Conservation (phyloP, 1,140 invertebrate species). For the Meloidogyne hapla region DNA sequence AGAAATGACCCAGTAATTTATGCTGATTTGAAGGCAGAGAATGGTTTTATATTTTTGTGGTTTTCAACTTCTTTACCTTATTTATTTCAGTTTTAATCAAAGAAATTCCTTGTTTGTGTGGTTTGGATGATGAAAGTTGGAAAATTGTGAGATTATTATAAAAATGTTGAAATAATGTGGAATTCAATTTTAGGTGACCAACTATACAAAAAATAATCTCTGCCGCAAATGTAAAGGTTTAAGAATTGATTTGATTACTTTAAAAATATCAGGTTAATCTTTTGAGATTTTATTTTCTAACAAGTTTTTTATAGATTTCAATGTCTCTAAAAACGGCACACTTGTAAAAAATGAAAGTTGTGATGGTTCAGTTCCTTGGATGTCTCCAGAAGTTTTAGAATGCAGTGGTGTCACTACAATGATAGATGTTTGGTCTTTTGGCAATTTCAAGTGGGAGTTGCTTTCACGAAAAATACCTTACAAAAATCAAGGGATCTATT, state of each 20-base stretch:
- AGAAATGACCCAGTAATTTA: conserved; percentile 33
- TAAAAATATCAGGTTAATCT: conserved; percentile 31
- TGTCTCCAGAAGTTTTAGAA: conserved; percentile 35
- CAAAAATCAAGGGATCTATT: neutral
- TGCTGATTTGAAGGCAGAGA: conserved; percentile 36
- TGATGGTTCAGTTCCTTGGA: conserved; percentile 33
- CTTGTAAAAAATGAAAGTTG: conserved; percentile 23
- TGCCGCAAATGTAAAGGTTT: conserved; percentile 27
- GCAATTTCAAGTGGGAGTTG: conserved; percentile 36
- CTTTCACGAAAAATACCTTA: conserved; percentile 31
- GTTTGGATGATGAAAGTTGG: conserved; percentile 26
- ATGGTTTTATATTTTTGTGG: neutral
- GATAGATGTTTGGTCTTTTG: conserved; percentile 31
- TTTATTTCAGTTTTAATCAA: conserved; percentile 39
- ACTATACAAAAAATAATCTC: conserved; percentile 4
- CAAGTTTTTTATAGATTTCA: conserved; percentile 10
- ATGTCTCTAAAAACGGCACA: conserved; percentile 4
- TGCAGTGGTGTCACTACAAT: neutral
- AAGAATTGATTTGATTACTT: conserved; percentile 29
- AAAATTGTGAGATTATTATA: conserved; percentile 10
- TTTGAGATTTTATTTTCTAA: conserved; percentile 8
- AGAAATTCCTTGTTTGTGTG: conserved; percentile 33
- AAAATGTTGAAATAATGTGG: neutral
- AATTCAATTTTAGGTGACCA: neutral
- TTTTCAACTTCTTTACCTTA: too few species aligned